phyloP scores from a whole-genome alignment of 35 echinoderm and acorn worm genomes.

The Heliocidaris erythrogramma region DNA sequence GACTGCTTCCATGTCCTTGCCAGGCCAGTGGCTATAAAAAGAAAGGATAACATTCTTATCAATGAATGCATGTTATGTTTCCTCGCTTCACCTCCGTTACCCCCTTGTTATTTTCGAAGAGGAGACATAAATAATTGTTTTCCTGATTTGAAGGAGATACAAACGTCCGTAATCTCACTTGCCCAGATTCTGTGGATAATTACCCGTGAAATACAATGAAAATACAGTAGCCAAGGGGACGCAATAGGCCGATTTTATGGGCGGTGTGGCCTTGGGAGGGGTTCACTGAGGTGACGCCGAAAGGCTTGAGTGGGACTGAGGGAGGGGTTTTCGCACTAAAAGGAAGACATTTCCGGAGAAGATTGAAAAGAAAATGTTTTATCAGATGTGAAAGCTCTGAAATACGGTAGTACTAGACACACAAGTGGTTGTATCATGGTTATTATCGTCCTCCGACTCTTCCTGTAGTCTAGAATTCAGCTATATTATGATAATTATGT shows the following conservation, averaged over 20 bases:
- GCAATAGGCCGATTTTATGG: neutral
- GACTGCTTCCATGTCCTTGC: neutral
- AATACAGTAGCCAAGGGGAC: neutral
- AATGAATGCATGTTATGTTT: neutral
- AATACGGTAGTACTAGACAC: neutral
- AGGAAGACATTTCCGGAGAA: neutral
- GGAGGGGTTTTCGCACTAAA: neutral
- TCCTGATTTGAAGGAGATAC: neutral
- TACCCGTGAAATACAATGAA: neutral
- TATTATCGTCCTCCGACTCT: neutral
- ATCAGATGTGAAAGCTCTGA: neutral
- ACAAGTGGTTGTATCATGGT: neutral
- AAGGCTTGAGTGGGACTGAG: neutral
- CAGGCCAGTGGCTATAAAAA: neutral
- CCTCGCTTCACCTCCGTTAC: neutral
- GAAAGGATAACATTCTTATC: neutral
- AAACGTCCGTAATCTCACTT: constrained; percentile 8
- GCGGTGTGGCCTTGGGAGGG: neutral
- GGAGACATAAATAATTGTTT: neutral
- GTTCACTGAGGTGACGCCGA: neutral
- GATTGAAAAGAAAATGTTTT: constrained; percentile 19
- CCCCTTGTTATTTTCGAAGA: neutral
- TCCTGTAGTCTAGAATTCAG: neutral
- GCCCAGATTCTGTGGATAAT: neutral
- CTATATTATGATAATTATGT: neutral